Evolutionary conservation across 1,140 invertebrate genomes (phyloP), one percentile per base, ranked within the genome.

Genomic region (Hormaphis cornu): DNA sequence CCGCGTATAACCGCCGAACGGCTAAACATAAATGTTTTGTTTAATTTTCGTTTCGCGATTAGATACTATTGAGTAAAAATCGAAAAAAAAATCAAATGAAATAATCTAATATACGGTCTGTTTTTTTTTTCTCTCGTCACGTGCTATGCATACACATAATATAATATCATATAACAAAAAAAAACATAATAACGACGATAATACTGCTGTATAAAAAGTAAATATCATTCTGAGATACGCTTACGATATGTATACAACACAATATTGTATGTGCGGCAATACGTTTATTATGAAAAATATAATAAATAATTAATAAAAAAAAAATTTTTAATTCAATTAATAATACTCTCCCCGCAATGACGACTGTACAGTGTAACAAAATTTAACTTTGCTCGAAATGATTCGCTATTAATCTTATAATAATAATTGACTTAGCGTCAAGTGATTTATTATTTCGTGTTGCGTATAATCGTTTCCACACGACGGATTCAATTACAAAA

Each of bases 1-100:
- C 96, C 96, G 72, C 96, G 85, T 61, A 99, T 91, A 30, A 98
- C 94, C 6, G 95, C 95, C 69, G 93, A 93, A 72, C 95, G 95
- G 77, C 95, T 98, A 81, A 74, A 79, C 52, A 44, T 50, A 70
- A 53, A 72, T 50, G 56, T 20, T 59, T 72, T 48, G 30, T 40
- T 50, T 35, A 70, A 28, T n/a, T 18, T 20, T 50, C 30, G 33
- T n/a, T n/a, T n/a, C n/a, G n/a, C n/a, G n/a, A n/a, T n/a, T n/a
- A 24, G 0, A 10, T 35, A 10, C 8, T 40, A 4, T 35, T 46
- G 22, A 30, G 12, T 33, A n/a, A n/a, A n/a, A n/a, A n/a, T 50
- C 35, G 20, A 26, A 30, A 16, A 20, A 18, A 20, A 54, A 54
- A 54, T 16, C 12, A 58, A 66, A 35, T n/a, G n/a, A 50, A 48